phyloP scores from a whole-genome alignment of 2,888 invertebrate genomes.

The Agonopterix heracliana region DNA sequence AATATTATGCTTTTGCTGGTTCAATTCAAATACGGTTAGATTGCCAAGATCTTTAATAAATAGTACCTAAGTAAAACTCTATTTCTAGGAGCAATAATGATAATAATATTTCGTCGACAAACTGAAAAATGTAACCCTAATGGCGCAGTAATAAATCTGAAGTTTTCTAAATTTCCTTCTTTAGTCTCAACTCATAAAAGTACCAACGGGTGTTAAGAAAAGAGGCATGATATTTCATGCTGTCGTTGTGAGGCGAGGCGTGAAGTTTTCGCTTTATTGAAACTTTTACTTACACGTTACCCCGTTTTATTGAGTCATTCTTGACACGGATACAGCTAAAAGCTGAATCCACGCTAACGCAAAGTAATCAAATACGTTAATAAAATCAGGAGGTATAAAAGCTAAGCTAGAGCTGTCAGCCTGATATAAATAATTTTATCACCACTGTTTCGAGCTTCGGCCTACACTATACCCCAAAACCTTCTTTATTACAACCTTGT shows the following conservation, averaged over 20 bases:
- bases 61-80: too few relatives aligned
- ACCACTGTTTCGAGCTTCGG: too few relatives aligned
- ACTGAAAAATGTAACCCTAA: too few relatives aligned
- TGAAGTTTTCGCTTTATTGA: slow-evolving; percentile 49
- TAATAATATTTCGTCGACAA: too few relatives aligned
- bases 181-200: slow-evolving; percentile 35
- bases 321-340: slow-evolving; percentile 2
- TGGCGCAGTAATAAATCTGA: slow-evolving; percentile 5
- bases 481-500: too few relatives aligned
- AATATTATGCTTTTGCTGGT: neutral
- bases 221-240: slow-evolving; percentile 50
- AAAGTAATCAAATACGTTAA: too few relatives aligned
- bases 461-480: too few relatives aligned
- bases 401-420: too few relatives aligned
- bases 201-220: slow-evolving; percentile 35
- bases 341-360: neutral
- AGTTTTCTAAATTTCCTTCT: slow-evolving; percentile 30
- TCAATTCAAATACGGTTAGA: neutral
- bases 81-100: too few relatives aligned
- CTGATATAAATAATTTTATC: too few relatives aligned
- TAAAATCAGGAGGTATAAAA: too few relatives aligned
- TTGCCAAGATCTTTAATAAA: too few relatives aligned
- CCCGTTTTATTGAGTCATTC: slow-evolving; percentile 21
- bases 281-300: slow-evolving; percentile 30
- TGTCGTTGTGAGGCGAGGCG: slow-evolving; percentile 40